Percentiles rank a stretch among this genome's conserved stretches.
Evolutionary conservation across 2,113 vertebrate species (phyloP).

Genomic region (Larimichthys polyactis): DNA sequence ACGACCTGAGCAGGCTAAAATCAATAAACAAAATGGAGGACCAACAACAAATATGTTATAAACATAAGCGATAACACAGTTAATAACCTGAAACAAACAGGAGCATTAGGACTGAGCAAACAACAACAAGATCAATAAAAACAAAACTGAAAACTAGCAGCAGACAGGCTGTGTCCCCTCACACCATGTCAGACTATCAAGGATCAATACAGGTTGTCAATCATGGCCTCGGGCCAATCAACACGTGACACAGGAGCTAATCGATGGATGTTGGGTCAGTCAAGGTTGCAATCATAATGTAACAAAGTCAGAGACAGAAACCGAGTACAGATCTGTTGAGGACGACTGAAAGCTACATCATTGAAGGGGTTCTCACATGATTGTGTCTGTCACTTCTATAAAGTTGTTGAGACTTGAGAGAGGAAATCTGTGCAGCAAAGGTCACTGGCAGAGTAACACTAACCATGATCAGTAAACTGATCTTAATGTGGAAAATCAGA

Average conservation of each 20-base stretch:
- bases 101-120: not conserved
- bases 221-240: conserved; percentile 60
- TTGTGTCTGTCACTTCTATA: not conserved
- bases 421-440: not conserved
- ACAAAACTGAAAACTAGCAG: conserved; percentile 9
- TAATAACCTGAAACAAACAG: not conserved
- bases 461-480: not conserved
- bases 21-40: not conserved
- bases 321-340: not conserved
- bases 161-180: conserved; percentile 9
- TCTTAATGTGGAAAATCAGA: not conserved
- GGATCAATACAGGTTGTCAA: conserved; percentile 67
- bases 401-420: not conserved
- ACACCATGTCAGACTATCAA: conserved; percentile 19
- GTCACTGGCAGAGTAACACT: not conserved
- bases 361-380: not conserved
- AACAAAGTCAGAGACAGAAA: conserved; percentile 46
- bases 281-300: conserved; percentile 63
- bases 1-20: not conserved
- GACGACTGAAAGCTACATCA: not conserved
- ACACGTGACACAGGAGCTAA: conserved; percentile 52
- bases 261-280: conserved; percentile 61
- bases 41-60: not conserved
- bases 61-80: not conserved
- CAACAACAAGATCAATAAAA: not conserved